These are phyloP conservation scores for Leucoma salicis DNA, from an alignment of 2,888 invertebrate genomes.

Conservation along the genomic window DNA sequence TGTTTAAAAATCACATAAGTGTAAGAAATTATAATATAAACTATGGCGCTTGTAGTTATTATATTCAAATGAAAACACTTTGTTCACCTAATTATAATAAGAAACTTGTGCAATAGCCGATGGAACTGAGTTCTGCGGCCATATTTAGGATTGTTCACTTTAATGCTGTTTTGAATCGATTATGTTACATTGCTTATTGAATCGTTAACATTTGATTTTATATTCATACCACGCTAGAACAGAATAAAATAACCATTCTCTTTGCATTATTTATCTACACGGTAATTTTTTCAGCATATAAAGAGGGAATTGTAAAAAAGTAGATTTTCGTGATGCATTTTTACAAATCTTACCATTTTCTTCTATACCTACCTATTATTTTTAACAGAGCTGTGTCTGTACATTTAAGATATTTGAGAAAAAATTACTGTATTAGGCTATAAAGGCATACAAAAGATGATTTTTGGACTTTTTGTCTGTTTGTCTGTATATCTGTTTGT, in stretches of 20 bases:
- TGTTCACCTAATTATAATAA: neutral
- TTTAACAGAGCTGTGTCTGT: too few species aligned
- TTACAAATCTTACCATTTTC: too few species aligned
- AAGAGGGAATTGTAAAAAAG: too few species aligned
- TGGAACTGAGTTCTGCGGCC: neutral
- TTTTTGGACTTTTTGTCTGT: too few species aligned
- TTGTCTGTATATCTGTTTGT: too few species aligned
- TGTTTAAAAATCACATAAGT: neutral
- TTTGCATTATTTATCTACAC: too few species aligned
- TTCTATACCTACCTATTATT: too few species aligned
- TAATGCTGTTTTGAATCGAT: neutral
- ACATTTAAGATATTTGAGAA: too few species aligned
- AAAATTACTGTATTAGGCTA: too few species aligned
- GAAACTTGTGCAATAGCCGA: neutral
- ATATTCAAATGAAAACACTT: neutral
- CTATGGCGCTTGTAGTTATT: neutral
- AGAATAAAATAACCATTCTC: neutral
- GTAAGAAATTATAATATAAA: conserved; percentile 4
- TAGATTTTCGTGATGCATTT: too few species aligned
- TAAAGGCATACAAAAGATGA: too few species aligned
- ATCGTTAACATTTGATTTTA: neutral
- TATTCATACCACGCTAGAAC: neutral
- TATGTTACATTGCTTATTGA: neutral
- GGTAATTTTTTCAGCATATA: too few species aligned
- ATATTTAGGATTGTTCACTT: neutral